Base-by-base conservation (phyloP, 2,797 vertebrate species). In the Aldrovandia affinis region DNA sequence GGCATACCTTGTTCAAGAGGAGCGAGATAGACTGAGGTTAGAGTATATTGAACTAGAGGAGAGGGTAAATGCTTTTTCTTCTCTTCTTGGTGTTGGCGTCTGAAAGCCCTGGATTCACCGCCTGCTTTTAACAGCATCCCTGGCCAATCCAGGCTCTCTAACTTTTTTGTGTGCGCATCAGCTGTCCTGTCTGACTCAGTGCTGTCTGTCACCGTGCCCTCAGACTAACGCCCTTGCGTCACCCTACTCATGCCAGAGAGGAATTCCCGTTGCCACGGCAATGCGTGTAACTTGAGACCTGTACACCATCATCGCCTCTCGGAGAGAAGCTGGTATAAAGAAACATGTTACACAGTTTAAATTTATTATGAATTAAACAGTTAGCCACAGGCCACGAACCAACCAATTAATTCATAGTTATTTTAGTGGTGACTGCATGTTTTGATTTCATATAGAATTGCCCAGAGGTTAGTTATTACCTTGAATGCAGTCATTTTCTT, bases 21-120 rank as follows among this genome's bases (percentile, higher is more conserved):
- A 96, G 90, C 95, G 95, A 90, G 94, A 96, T 96, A 96, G 96
- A 92, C 96, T 96, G 96, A 97, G 95, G 95, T 96, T 96, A 96
- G 96, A 96, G 87, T 96, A 91, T 93, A 94, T 94, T 97, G 96
- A 97, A 94, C 96, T 96, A 95, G 96, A 96, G 90, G 96, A 97
- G 94, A 96, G 96, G 96, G 96, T 97, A 96, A 97, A 95, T 95
- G 80, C 89, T 92, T 88, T 75, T 90, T 92, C 89, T 91, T 86
- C 89, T 90, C 83, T 86, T 88, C 82, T 85, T 83, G 70, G 61
- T 83, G 81, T 81, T 88, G 90, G 89, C 93, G 90, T 92, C 85
- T 86, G 86, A 90, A 89, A 89, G 90, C 91, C 87, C 91, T 91
- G 89, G 91, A 86, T 89, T 90, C 86, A 87, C 89, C 89, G 87